These are phyloP conservation scores for Vireo altiloquus DNA, from an alignment of 2,113 vertebrate species.

Conservation along the genomic window DNA sequence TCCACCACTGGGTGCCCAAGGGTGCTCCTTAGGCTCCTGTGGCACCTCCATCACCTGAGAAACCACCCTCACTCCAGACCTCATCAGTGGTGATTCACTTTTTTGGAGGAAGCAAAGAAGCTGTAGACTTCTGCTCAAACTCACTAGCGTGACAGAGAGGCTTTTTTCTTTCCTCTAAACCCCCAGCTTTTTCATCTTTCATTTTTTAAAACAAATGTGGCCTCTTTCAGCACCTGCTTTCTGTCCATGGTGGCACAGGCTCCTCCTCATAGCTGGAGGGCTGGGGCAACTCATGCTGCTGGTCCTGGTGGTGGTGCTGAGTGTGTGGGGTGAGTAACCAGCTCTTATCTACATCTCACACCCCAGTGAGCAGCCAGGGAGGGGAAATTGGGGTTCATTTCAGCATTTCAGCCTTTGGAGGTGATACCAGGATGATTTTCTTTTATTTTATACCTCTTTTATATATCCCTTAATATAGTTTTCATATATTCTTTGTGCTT, in stretches of 20 bases:
- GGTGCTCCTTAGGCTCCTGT: neutral
- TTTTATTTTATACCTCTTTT: too few relatives aligned
- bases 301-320: neutral
- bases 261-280: neutral
- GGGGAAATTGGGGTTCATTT: neutral
- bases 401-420: neutral
- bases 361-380: too few relatives aligned
- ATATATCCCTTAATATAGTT: too few relatives aligned
- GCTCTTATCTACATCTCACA: neutral
- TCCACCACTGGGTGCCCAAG: neutral
- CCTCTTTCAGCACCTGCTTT: neutral
- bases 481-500: too few relatives aligned
- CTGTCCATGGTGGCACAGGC: neutral
- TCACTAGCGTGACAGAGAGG: neutral
- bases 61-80: neutral
- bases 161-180: neutral
- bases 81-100: neutral
- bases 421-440: too few relatives aligned
- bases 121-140: neutral
- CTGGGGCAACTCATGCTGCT: neutral
- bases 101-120: neutral
- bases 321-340: neutral
- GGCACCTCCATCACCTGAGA: neutral
- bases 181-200: rapidly evolving
- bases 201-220: neutral